Conservation (phyloP, 2,888 invertebrate genomes). For the Trissoscelio sp. region DNA sequence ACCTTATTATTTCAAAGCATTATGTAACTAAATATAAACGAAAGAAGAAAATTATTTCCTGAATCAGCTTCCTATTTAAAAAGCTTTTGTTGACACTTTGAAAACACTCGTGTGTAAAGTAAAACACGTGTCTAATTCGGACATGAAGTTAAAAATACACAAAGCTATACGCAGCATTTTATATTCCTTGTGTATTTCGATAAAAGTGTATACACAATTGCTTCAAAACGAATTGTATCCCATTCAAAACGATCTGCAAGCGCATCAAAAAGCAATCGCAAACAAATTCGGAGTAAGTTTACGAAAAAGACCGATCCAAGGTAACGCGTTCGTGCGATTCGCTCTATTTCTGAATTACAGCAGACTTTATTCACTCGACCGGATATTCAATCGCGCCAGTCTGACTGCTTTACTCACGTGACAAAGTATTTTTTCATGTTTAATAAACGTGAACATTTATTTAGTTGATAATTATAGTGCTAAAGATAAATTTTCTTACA, state of each 20-base stretch:
- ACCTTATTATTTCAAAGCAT: too few species aligned
- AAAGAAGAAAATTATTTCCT: conserved; percentile 1
- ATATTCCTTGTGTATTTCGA: conserved; percentile 1
- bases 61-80: conserved; percentile 3
- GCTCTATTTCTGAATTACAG: conserved; percentile 71
- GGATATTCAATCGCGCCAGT: conserved; percentile 15
- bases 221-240: not conserved
- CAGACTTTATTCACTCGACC: conserved; percentile 52
- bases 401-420: not conserved
- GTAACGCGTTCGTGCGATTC: conserved; percentile 4
- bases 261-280: conserved; percentile 1
- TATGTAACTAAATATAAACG: too few species aligned
- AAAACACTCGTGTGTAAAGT: conserved; percentile 17
- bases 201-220: not conserved
- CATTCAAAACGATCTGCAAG: not conserved
- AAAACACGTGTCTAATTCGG: conserved; percentile 14
- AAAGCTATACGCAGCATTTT: not conserved
- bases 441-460: too few species aligned
- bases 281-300: conserved; percentile 12
- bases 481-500: too few species aligned
- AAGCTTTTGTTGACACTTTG: not conserved
- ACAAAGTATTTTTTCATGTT: not conserved
- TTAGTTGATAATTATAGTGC: too few species aligned
- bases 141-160: conserved; percentile 23
- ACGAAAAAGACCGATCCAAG: not conserved